Percentiles rank a stretch among this genome's conserved stretches.
phyloP scores from a whole-genome alignment of 2,888 invertebrate species.

The Antitype chi region DNA sequence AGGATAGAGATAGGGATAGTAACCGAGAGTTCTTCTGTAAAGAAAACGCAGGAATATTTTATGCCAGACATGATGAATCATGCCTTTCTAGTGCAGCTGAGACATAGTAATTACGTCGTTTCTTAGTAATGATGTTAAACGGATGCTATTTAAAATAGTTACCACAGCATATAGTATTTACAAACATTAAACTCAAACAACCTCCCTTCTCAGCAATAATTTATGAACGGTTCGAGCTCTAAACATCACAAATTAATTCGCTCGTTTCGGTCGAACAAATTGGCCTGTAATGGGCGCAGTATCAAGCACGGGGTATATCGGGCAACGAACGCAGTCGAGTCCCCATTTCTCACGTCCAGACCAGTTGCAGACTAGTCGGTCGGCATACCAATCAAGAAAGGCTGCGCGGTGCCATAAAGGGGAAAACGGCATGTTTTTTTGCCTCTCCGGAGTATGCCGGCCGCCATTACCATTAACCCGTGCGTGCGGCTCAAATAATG shows the following conservation, averaged over 20 bases:
- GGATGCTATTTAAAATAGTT: slow-evolving; percentile 43
- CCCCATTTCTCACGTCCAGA: slow-evolving; percentile 87
- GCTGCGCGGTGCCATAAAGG: slow-evolving; percentile 85
- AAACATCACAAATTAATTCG: slow-evolving; percentile 65
- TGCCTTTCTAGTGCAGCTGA: slow-evolving; percentile 34
- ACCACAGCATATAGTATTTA: slow-evolving; percentile 26
- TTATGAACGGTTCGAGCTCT: slow-evolving; percentile 59
- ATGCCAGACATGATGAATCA: slow-evolving; percentile 41
- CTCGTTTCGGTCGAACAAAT: slow-evolving; percentile 69
- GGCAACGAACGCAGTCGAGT: slow-evolving; percentile 78
- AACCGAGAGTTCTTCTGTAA: too few species aligned
- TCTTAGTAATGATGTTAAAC: slow-evolving; percentile 33
- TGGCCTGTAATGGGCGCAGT: slow-evolving; percentile 68
- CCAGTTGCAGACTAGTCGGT: slow-evolving; percentile 83
- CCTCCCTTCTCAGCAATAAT: slow-evolving; percentile 40
- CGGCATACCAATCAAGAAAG: slow-evolving; percentile 87
- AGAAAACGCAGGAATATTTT: too few species aligned
- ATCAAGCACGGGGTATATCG: slow-evolving; percentile 78
- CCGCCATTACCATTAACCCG: slow-evolving; percentile 74
- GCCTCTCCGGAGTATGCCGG: slow-evolving; percentile 76
- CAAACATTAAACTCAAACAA: slow-evolving; percentile 42
- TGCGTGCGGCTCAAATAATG: slow-evolving; percentile 74
- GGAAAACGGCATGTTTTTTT: slow-evolving; percentile 84
- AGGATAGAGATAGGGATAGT: too few species aligned
- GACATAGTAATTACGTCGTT: slow-evolving; percentile 49